Evolutionary conservation across 2,888 invertebrate species (phyloP), one percentile per base, ranked within the genome.

Genomic region (Blastobasis lacticolella): DNA sequence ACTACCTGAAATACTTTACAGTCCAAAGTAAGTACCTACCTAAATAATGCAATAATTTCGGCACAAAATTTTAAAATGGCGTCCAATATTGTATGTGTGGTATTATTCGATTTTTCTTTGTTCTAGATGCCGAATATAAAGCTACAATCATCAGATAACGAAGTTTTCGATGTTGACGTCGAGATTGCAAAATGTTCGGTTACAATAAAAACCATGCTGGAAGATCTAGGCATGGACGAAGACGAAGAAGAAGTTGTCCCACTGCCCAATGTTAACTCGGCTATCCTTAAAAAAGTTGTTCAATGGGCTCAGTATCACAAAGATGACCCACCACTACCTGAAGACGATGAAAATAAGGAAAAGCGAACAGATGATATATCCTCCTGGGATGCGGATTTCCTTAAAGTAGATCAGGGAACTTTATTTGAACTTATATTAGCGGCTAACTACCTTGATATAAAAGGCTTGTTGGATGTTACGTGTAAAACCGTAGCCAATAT

Each of bases 331-430:
- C 96, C 97, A 52, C 94, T 96, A 67, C 95, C 97, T 6, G 98
- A 98, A 80, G 98, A 99, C 68, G 98, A 98, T 71, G 98, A 99
- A 75, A 97, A 96, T 79, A 97, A 97, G 78, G 97, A 98, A 73
- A 99, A 98, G 72, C 90, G 99, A n/a, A 99, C 99, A 0, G 99
- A 99, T 76, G 99, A 99, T 73, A 99, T 99, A 62, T 96, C 96
- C 37, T 97, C 97, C 0, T 99, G 99, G 99, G 99, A 99, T 89
- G 97, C 97, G 0, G 99, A 99, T 78, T 99, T 99, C 73, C 88
- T 99, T 6, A 99, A 99, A 90, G 98, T 99, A 40, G 98, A 98
- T 78, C 98, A 98, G 78, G 97, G 97, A 54, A 98, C 98, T 1
- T 87, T 99, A 9, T 98, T 98, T 77, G 98, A 98, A 86, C 88